A percentile compares a stretch with the other conserved stretches of the same genome.
Conservation (phyloP, 2,888 invertebrate genomes). For the Zaprionus obscuricornis region DNA sequence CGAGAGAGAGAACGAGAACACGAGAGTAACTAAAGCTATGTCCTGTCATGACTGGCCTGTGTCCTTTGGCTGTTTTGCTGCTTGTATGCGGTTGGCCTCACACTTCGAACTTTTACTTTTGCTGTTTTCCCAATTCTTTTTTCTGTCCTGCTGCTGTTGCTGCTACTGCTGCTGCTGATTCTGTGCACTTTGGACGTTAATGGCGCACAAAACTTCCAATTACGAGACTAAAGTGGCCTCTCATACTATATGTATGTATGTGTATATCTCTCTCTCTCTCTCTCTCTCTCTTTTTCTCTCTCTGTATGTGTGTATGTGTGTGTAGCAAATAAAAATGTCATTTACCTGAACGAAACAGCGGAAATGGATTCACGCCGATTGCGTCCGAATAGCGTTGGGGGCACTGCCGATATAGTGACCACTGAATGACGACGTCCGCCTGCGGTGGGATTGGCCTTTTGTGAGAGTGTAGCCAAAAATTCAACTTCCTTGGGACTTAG, state of each 20-base stretch:
- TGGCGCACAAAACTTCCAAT: constrained; percentile 51
- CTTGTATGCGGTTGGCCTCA: too few species aligned
- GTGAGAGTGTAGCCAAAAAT: constrained; percentile 92
- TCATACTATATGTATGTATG: neutral
- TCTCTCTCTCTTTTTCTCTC: neutral
- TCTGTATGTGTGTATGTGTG: constrained; percentile 1
- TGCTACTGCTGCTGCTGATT: constrained; percentile 1
- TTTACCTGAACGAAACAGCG: constrained; percentile 86
- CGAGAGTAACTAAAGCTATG: constrained; percentile 1
- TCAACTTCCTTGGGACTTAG: constrained; percentile 92
- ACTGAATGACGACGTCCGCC: constrained; percentile 93
- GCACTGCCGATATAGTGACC: constrained; percentile 93
- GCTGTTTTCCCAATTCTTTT: too few species aligned
- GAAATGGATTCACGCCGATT: constrained; percentile 92
- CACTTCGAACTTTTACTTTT: too few species aligned
- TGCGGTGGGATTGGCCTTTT: constrained; percentile 86
- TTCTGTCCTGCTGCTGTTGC: too few species aligned
- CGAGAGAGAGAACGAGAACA: too few species aligned
- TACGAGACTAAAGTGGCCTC: constrained; percentile 30
- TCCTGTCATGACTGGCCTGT: constrained; percentile 11
- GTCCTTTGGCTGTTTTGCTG: too few species aligned
- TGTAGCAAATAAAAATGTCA: constrained; percentile 23
- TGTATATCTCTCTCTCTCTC: neutral
- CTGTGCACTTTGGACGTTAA: constrained; percentile 32
- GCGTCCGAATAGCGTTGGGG: constrained; percentile 90